Evolutionary conservation across 2,888 invertebrate genomes (phyloP).

Genomic region (Oligia strigilis): DNA sequence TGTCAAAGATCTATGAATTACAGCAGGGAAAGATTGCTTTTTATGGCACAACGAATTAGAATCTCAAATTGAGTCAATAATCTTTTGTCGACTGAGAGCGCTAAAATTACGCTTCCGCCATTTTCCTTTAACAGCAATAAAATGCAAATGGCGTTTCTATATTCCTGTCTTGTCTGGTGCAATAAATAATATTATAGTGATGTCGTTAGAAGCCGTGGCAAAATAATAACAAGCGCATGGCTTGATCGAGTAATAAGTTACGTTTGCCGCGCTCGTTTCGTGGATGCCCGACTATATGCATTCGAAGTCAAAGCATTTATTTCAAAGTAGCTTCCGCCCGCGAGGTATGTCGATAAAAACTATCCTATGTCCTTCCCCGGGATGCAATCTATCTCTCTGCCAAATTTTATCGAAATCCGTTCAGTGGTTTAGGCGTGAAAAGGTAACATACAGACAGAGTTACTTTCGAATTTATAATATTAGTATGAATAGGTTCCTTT

Average conservation of each 20-base stretch:
- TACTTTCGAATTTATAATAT: too few species aligned
- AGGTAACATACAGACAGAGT: too few species aligned
- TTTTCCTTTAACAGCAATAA: background rate
- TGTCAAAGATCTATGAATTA: background rate
- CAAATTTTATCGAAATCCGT: too few species aligned
- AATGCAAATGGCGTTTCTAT: background rate
- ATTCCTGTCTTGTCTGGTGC: background rate
- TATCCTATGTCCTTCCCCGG: too few species aligned
- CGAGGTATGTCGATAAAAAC: too few species aligned
- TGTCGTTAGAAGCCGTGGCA: background rate
- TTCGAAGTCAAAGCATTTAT: too few species aligned
- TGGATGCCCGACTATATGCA: too few species aligned
- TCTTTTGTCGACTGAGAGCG: background rate
- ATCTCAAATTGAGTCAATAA: slow-evolving; percentile 23
- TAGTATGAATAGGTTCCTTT: too few species aligned
- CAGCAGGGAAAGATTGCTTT: background rate
- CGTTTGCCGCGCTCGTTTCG: too few species aligned
- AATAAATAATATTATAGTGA: slow-evolving; percentile 10
- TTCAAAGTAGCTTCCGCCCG: too few species aligned
- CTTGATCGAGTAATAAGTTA: background rate
- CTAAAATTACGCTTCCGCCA: slow-evolving; percentile 1
- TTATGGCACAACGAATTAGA: background rate
- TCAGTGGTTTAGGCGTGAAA: too few species aligned
- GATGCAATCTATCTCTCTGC: too few species aligned
- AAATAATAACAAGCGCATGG: background rate